Conservation (phyloP, 2,888 invertebrate species). For the Eilema sororculum region DNA sequence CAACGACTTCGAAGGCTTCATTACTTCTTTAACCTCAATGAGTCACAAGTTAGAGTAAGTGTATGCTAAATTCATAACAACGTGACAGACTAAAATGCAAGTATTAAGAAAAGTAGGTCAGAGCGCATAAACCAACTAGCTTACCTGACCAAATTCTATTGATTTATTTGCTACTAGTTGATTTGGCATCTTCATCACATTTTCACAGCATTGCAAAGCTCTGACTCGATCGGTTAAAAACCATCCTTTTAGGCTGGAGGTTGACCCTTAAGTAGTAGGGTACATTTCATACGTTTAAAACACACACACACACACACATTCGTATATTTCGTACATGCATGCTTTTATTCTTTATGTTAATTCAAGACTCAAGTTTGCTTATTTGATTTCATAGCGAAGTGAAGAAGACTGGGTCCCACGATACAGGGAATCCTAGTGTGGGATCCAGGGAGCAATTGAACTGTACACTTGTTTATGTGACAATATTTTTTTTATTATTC, state of each 20-base stretch:
- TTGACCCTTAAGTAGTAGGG: neutral
- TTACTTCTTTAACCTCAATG: slow-evolving; percentile 14
- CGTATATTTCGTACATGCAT: too few relatives aligned
- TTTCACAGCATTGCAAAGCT: neutral
- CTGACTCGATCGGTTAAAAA: neutral
- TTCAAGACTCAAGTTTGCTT: too few relatives aligned
- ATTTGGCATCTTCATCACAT: neutral
- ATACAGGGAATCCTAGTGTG: too few relatives aligned
- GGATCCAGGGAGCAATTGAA: too few relatives aligned
- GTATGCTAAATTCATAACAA: slow-evolving; percentile 5
- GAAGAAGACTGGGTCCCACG: too few relatives aligned
- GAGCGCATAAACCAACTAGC: neutral
- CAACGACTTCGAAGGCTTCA: slow-evolving; percentile 26
- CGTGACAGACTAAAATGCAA: neutral
- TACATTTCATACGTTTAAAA: neutral
- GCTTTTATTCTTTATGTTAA: too few relatives aligned
- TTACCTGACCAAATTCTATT: neutral
- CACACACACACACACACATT: too few relatives aligned
- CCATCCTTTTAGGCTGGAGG: neutral
- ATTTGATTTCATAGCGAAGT: too few relatives aligned
- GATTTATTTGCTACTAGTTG: too few relatives aligned
- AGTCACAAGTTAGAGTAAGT: slow-evolving; percentile 2
- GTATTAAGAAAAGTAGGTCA: neutral
- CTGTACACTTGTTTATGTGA: too few relatives aligned
- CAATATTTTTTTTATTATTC: too few relatives aligned